These are phyloP conservation scores for Enteromius thamalakanensis DNA, from an alignment of 2,797 vertebrate species.

Conservation along the genomic window DNA sequence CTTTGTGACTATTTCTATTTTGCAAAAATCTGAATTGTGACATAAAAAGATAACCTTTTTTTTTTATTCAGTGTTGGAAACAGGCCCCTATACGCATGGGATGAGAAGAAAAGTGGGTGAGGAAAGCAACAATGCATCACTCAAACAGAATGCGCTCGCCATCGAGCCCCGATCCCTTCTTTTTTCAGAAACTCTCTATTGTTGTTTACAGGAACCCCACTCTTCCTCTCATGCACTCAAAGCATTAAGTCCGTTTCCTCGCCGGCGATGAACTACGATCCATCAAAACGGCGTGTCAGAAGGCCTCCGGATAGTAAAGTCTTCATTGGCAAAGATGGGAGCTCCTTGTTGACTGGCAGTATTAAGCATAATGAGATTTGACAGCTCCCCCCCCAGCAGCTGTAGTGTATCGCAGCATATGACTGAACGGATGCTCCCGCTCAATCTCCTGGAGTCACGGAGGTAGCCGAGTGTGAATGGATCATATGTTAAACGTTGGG, in stretches of 20 bases:
- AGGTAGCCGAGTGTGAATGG: slow-evolving; percentile 43
- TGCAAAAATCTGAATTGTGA: too few relatives aligned
- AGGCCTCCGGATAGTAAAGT: slow-evolving; percentile 52
- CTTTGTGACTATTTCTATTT: too few relatives aligned
- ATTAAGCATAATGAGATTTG: slow-evolving; percentile 60
- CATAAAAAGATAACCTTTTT: too few relatives aligned
- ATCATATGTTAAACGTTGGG: slow-evolving; percentile 37
- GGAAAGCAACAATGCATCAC: slow-evolving; percentile 28
- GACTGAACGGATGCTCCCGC: slow-evolving; percentile 48
- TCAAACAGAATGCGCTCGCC: slow-evolving; percentile 25
- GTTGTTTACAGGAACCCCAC: slow-evolving; percentile 57
- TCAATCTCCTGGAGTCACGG: slow-evolving; percentile 31
- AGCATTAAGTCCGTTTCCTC: slow-evolving; percentile 57
- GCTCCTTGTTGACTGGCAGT: slow-evolving; percentile 57
- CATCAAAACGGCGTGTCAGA: slow-evolving; percentile 56
- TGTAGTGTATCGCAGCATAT: slow-evolving; percentile 30
- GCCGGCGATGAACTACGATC: slow-evolving; percentile 36
- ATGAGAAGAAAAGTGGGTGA: slow-evolving; percentile 22
- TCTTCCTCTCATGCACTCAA: slow-evolving; percentile 54
- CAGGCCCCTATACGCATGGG: too few relatives aligned
- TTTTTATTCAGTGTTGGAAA: too few relatives aligned
- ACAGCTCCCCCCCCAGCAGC: slow-evolving; percentile 51
- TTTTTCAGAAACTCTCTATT: slow-evolving; percentile 53
- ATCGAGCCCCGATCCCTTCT: slow-evolving; percentile 32
- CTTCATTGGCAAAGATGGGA: slow-evolving; percentile 52